Evolutionary conservation across 2,113 vertebrate genomes (phyloP).

Genomic region (Vicugna pacos): DNA sequence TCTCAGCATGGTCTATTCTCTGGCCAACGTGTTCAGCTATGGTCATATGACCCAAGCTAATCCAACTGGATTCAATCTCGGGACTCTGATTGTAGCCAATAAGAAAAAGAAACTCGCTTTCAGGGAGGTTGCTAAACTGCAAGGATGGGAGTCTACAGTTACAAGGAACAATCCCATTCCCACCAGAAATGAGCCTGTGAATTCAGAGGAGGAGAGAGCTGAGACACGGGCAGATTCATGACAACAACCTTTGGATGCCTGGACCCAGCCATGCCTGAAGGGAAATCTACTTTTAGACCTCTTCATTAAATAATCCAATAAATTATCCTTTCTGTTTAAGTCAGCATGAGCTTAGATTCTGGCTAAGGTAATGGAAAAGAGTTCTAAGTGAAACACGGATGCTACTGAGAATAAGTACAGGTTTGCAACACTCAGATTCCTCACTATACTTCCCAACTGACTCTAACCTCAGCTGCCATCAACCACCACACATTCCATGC

Average conservation of each 20-base stretch:
- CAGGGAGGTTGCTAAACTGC: neutral
- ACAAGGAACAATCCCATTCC: neutral
- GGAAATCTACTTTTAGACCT: neutral
- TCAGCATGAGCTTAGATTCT: neutral
- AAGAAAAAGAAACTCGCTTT: neutral
- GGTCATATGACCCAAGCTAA: neutral
- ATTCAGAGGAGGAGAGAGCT: neutral
- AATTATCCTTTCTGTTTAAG: neutral
- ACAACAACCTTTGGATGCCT: neutral
- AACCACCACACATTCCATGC: neutral
- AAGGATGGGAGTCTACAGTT: neutral
- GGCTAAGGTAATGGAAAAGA: neutral
- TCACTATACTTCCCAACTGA: neutral
- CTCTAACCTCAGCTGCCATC: neutral
- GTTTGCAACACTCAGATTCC: neutral
- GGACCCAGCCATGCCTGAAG: neutral
- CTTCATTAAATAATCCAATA: neutral
- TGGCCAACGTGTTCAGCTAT: neutral
- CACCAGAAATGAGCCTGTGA: neutral
- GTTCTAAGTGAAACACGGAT: neutral
- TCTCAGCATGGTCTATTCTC: neutral
- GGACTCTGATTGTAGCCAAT: neutral
- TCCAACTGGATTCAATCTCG: neutral
- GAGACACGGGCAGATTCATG: neutral
- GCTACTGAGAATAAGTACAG: neutral